Base-by-base conservation (phyloP, 2,113 vertebrate genomes). In the Pterocles orientalis region DNA sequence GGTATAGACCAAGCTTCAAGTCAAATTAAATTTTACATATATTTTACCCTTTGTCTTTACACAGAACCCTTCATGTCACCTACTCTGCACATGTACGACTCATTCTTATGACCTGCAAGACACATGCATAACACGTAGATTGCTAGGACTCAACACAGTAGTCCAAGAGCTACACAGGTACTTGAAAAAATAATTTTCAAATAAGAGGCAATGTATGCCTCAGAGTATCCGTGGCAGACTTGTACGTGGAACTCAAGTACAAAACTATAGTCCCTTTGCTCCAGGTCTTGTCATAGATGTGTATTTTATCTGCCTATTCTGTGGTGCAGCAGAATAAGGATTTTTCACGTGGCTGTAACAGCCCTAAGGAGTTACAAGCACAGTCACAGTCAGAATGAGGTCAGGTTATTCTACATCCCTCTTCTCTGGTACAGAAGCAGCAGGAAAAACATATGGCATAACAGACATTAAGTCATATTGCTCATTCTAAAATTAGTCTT, bases 381-480 rank as follows among this genome's bases (percentile, higher is more conserved):
- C 66, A 88, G 80, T 31, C 80, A 57, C 0, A 18, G 78, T 86
- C 86, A 88, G 88, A 94, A 94, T 71, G 80, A 95, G 94, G 92
- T 95, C 95, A 96, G 68, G 91, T 65, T 93, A 79, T 72, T 88
- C 58, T 73, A 88, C 62, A 80, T 73, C 84, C 34, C 62, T 89
- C 68, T 91, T 88, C 72, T 82, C 81, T 88, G 64, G 26, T 69
- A 90, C 33, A 79, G 82, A 73, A 92, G 94, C 95, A 96, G 90
- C 86, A 94, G 92, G 92, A 57, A 95, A 97, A 94, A 64, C 93
- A 92, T 94, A 97, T 95, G 95, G 96, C 48, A 90, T 36, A 96
- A 95, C 91, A 96, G 95, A 95, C 90, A 94, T 81, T 26, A 95
- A 95, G 84, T 97, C 97, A 93, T 92, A 94, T 86, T 94, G 95